Percentiles rank a stretch among this genome's conserved stretches.
phyloP scores from a whole-genome alignment of 2,888 invertebrate genomes.

The Agapostemon virescens region DNA sequence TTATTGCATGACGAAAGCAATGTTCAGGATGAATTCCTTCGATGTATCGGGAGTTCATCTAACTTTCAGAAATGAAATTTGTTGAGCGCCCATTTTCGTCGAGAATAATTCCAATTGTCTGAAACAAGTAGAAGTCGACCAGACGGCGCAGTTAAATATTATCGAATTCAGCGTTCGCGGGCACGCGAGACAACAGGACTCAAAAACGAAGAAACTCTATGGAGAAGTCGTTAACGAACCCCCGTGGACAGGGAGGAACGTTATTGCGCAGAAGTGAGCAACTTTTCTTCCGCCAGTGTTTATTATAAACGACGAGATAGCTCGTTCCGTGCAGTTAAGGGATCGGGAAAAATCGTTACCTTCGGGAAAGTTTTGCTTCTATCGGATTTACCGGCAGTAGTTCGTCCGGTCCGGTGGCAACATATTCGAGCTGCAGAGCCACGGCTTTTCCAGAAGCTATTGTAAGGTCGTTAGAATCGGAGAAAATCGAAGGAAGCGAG shows the following conservation, averaged over 20 bases:
- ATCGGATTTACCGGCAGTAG: constrained; percentile 30
- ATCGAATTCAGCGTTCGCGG: constrained; percentile 23
- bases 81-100: not conserved
- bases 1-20: not conserved
- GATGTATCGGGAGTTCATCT: not conserved
- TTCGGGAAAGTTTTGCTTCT: constrained; percentile 43
- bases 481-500: constrained; percentile 44
- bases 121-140: not conserved
- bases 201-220: constrained; percentile 47
- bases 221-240: constrained; percentile 51
- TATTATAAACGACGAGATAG: constrained; percentile 54
- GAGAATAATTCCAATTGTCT: constrained; percentile 7
- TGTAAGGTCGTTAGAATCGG: constrained; percentile 55
- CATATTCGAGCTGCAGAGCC: constrained; percentile 35
- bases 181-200: constrained; percentile 19
- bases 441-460: constrained; percentile 44
- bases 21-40: too few relatives aligned
- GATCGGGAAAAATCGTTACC: constrained; percentile 58
- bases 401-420: constrained; percentile 2
- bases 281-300: constrained; percentile 42
- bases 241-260: constrained; percentile 35
- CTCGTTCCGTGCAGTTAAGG: constrained; percentile 32
- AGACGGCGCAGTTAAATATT: constrained; percentile 4
- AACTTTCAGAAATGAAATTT: not conserved
- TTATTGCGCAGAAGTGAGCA: constrained; percentile 47